phyloP scores from a whole-genome alignment of 2,888 invertebrate genomes.

The Trissoscelio sp. region DNA sequence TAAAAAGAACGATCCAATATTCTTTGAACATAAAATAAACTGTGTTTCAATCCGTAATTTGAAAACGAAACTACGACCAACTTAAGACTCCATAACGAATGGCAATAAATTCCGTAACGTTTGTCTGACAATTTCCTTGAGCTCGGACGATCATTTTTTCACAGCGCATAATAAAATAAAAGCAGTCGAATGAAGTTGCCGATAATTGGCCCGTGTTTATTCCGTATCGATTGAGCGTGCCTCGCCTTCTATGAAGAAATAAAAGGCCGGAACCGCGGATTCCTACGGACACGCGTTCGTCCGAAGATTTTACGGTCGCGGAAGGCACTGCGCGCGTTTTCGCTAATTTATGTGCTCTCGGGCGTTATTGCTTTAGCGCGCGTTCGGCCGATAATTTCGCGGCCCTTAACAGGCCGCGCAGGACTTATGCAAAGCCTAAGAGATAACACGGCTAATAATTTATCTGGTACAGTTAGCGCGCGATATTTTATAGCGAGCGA shows the following conservation, averaged over 20 bases:
- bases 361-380: constrained; percentile 36
- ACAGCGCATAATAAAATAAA: constrained; percentile 5
- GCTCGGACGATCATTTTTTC: constrained; percentile 1
- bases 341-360: constrained; percentile 38
- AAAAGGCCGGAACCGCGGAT: constrained; percentile 18
- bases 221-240: constrained; percentile 8
- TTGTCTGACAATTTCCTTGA: constrained; percentile 6
- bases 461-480: constrained; percentile 59
- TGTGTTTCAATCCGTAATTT: constrained; percentile 13
- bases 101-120: constrained; percentile 31
- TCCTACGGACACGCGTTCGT: constrained; percentile 19
- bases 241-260: constrained; percentile 8
- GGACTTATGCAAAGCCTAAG: constrained; percentile 36
- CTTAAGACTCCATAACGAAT: constrained; percentile 34
- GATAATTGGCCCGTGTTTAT: constrained; percentile 34
- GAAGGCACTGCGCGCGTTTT: constrained; percentile 18
- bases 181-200: constrained; percentile 5
- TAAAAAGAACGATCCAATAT: constrained; percentile 11
- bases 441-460: constrained; percentile 53
- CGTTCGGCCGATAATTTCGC: constrained; percentile 38
- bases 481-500: constrained; percentile 48
- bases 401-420: constrained; percentile 2
- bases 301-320: constrained; percentile 5
- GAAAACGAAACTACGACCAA: constrained; percentile 11
- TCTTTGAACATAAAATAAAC: neutral